These are phyloP conservation scores for Netelia melanura DNA, from an alignment of 2,888 invertebrate genomes.

Conservation along the genomic window DNA sequence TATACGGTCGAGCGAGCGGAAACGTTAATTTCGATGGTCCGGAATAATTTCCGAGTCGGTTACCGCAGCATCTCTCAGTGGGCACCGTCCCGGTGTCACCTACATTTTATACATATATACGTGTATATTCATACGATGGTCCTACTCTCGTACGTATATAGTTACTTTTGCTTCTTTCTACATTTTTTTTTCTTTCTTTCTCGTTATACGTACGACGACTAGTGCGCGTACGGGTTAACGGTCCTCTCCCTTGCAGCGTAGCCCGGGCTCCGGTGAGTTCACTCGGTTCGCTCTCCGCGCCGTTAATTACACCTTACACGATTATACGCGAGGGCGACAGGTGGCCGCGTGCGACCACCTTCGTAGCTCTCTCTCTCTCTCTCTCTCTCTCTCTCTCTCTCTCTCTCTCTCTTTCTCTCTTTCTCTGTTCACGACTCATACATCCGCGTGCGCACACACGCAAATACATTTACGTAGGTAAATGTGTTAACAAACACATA, in stretches of 20 bases:
- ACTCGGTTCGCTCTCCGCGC: slow-evolving; percentile 59
- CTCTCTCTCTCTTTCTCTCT: not conserved
- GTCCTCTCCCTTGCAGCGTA: slow-evolving; percentile 21
- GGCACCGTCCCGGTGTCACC: slow-evolving; percentile 28
- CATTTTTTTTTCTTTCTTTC: not conserved
- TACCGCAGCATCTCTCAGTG: slow-evolving; percentile 57
- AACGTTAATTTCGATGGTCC: slow-evolving; percentile 69
- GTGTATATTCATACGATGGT: not conserved
- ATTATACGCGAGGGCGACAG: slow-evolving; percentile 77
- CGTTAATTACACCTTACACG: slow-evolving; percentile 77
- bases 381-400: slow-evolving; percentile 2
- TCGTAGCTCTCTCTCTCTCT: slow-evolving; percentile 21
- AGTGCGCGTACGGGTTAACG: slow-evolving; percentile 39
- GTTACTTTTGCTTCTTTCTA: not conserved
- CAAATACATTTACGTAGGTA: no score
- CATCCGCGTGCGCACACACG: no score
- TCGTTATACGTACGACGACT: slow-evolving; percentile 12
- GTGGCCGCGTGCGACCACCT: slow-evolving; percentile 73
- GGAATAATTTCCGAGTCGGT: slow-evolving; percentile 68
- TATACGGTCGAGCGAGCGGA: slow-evolving; percentile 59
- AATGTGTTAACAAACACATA: no score
- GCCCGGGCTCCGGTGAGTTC: slow-evolving; percentile 4
- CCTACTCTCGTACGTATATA: not conserved
- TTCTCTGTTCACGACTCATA: not conserved
- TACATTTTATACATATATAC: slow-evolving; percentile 26